These are phyloP conservation scores for Amblyraja radiata DNA, from an alignment of 2,797 vertebrate species.

Conservation along the genomic window DNA sequence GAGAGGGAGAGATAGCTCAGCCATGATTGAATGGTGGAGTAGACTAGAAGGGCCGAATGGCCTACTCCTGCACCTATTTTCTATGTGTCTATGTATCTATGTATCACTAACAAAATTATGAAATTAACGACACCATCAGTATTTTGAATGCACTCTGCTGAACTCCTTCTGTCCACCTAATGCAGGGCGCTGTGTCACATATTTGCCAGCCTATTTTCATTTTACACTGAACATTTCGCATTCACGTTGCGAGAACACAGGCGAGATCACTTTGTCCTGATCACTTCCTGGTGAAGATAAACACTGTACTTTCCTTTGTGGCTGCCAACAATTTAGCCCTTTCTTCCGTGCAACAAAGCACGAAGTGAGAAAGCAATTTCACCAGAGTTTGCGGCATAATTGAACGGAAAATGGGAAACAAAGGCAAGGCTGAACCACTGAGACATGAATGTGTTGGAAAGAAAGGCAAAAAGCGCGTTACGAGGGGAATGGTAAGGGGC, in stretches of 20 bases:
- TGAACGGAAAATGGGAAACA: neutral
- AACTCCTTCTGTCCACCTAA: neutral
- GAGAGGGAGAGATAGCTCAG: no score
- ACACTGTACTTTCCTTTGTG: neutral
- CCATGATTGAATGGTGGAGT: no score
- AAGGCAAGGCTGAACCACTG: no score
- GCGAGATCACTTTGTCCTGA: neutral
- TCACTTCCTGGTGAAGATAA: conserved; percentile 5
- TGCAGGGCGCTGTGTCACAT: neutral
- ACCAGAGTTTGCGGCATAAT: neutral
- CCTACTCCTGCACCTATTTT: no score
- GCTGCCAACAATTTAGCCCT: conserved; percentile 11
- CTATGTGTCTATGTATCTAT: no score
- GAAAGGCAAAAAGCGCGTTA: neutral
- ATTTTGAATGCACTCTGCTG: neutral
- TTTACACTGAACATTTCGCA: neutral
- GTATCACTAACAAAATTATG: no score
- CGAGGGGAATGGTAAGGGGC: neutral
- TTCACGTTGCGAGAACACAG: neutral
- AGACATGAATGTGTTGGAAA: neutral
- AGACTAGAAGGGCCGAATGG: no score
- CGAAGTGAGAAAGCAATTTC: neutral
- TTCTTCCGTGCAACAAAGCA: neutral
- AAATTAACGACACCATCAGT: neutral
- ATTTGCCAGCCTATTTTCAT: neutral